Percentiles rank a stretch among this genome's conserved stretches.
Conservation (phyloP, 2,888 invertebrate genomes). For the Anagyrus pseudococci region DNA sequence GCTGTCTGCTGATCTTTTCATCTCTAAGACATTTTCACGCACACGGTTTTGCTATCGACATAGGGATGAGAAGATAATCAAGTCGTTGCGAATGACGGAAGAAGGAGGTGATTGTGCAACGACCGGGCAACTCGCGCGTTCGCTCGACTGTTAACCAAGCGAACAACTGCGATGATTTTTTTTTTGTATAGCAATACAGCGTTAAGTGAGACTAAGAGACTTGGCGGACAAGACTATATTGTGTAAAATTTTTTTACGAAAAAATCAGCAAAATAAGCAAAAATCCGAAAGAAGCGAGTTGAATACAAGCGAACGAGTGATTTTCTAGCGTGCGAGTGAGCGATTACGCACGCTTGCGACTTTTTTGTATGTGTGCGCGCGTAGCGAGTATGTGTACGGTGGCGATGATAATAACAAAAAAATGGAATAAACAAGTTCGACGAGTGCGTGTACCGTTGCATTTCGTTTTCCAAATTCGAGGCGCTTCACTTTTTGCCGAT, state of each 20-base stretch:
- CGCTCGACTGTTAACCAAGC: slow-evolving; percentile 6
- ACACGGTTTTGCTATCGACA: slow-evolving; percentile 10
- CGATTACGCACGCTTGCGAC: slow-evolving; percentile 10
- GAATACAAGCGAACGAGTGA: slow-evolving; percentile 1
- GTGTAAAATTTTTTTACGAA: slow-evolving; percentile 39
- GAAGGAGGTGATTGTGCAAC: neutral
- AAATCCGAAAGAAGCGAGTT: slow-evolving; percentile 1
- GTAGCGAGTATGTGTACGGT: slow-evolving; percentile 1
- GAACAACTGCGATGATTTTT: slow-evolving; percentile 20
- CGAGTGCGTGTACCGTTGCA: slow-evolving; percentile 26
- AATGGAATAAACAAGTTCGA: slow-evolving; percentile 1
- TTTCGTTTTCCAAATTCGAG: slow-evolving; percentile 36
- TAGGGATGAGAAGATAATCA: neutral
- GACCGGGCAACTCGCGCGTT: slow-evolving; percentile 17
- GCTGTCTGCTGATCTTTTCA: too few relatives aligned
- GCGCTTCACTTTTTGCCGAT: slow-evolving; percentile 28
- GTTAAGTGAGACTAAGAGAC: slow-evolving; percentile 47
- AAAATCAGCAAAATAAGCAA: slow-evolving; percentile 12
- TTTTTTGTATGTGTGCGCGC: neutral
- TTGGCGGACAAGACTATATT: slow-evolving; percentile 45
- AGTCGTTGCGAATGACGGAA: neutral
- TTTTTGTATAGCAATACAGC: slow-evolving; percentile 37
- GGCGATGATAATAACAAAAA: too few relatives aligned
- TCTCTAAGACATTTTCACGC: too few relatives aligned
- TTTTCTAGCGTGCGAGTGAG: slow-evolving; percentile 4